These are phyloP conservation scores for Microctonus hyperodae DNA, from an alignment of 2,888 invertebrate species.

Conservation along the genomic window DNA sequence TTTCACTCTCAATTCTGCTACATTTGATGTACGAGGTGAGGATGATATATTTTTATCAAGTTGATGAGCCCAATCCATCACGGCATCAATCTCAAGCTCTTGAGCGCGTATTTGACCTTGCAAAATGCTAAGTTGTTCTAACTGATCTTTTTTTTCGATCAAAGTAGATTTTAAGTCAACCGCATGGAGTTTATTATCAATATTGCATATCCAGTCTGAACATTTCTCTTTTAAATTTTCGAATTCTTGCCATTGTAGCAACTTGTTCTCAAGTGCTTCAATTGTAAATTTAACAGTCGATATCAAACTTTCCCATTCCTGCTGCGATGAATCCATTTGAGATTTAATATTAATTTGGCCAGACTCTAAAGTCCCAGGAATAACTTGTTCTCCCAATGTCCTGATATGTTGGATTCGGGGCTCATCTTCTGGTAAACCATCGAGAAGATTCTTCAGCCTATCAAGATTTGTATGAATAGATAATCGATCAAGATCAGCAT, in stretches of 20 bases:
- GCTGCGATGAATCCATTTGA: slow-evolving; percentile 86
- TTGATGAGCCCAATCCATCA: slow-evolving; percentile 89
- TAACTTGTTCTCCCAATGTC: slow-evolving; percentile 85
- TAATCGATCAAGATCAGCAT: slow-evolving; percentile 82
- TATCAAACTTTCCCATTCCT: slow-evolving; percentile 86
- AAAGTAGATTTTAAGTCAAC: slow-evolving; percentile 85
- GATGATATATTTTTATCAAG: slow-evolving; percentile 74
- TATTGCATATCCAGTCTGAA: slow-evolving; percentile 85
- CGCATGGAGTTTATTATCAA: slow-evolving; percentile 86
- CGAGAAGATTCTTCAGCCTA: slow-evolving; percentile 77
- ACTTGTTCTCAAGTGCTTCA: slow-evolving; percentile 79
- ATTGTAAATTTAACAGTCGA: slow-evolving; percentile 81
- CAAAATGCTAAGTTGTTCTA: slow-evolving; percentile 78
- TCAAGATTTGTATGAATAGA: slow-evolving; percentile 87
- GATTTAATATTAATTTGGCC: slow-evolving; percentile 87
- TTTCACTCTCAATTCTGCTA: slow-evolving; percentile 89
- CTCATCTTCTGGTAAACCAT: slow-evolving; percentile 85
- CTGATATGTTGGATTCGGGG: slow-evolving; percentile 82
- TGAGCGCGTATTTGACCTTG: slow-evolving; percentile 90
- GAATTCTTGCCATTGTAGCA: slow-evolving; percentile 92
- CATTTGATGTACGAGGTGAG: slow-evolving; percentile 76
- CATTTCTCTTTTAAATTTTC: slow-evolving; percentile 87
- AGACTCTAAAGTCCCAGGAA: slow-evolving; percentile 82
- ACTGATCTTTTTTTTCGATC: slow-evolving; percentile 83
- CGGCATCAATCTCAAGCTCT: slow-evolving; percentile 90